A percentile compares a stretch with the other conserved stretches of the same genome.
Evolutionary conservation across 2,797 vertebrate species (phyloP).

Genomic region (Phyllotis vaccarum): DNA sequence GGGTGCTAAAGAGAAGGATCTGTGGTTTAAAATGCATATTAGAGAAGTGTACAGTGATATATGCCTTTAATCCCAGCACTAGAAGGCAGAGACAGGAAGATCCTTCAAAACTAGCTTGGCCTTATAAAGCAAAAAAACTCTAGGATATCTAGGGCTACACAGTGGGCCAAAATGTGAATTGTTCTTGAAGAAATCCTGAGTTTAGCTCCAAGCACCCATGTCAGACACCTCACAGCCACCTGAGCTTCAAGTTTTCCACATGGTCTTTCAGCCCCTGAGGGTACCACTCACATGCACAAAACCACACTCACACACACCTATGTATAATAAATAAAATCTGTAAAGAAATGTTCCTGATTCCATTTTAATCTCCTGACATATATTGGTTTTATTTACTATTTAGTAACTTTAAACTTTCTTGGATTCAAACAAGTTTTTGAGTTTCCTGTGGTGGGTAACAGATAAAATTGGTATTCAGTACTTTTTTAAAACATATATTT

Average conservation of each 20-base stretch:
- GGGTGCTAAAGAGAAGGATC: neutral
- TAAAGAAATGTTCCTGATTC: neutral
- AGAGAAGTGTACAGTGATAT: neutral
- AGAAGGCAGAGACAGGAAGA: neutral
- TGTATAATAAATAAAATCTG: neutral
- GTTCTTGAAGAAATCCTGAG: neutral
- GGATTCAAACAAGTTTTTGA: neutral
- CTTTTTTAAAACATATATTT: neutral
- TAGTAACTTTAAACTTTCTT: neutral
- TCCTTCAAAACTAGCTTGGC: neutral
- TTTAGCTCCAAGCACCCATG: neutral
- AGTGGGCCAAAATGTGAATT: neutral
- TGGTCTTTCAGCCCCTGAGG: too few species aligned
- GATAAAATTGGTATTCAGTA: fast-evolving
- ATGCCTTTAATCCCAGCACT: neutral
- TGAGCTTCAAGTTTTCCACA: neutral
- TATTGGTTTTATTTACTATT: neutral
- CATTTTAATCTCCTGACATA: neutral
- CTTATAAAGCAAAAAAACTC: neutral
- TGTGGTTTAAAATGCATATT: neutral
- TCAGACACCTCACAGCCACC: neutral
- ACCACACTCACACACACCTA: neutral
- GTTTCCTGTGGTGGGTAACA: neutral
- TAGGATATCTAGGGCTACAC: neutral
- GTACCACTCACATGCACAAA: neutral